Conservation (phyloP, 2,113 vertebrate species). For the Cisticola juncidis region DNA sequence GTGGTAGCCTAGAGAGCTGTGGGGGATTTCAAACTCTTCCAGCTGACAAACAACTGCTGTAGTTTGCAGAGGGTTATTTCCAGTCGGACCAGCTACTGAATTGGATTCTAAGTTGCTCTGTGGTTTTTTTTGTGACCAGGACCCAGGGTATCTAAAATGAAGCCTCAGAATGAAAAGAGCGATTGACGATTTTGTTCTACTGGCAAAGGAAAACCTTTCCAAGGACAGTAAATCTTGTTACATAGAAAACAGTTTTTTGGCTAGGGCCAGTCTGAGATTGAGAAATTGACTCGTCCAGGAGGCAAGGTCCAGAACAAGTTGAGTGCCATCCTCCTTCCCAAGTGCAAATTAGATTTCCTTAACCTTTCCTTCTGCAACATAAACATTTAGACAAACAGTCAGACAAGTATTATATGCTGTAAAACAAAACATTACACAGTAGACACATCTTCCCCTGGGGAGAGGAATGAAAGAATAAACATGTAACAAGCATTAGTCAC, state of each 20-base stretch:
- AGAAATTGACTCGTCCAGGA: neutral
- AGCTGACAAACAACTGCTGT: neutral
- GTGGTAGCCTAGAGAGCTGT: neutral
- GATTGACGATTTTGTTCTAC: neutral
- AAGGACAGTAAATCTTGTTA: neutral
- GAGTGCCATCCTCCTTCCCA: neutral
- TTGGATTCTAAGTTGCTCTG: neutral
- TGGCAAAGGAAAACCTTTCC: neutral
- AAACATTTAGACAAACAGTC: conserved; percentile 48
- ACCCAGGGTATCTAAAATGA: neutral
- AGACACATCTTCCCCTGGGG: conserved; percentile 39
- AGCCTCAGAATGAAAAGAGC: neutral
- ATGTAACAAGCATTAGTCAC: conserved; percentile 47
- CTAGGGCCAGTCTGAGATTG: neutral
- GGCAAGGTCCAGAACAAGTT: neutral
- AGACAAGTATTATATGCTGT: conserved; percentile 37
- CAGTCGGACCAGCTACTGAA: neutral
- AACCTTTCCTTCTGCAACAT: conserved; percentile 41
- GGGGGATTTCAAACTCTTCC: neutral
- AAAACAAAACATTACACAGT: conserved; percentile 43
- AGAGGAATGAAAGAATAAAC: conserved; percentile 43
- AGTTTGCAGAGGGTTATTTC: neutral
- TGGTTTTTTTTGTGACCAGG: neutral
- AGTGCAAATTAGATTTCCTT: conserved; percentile 44
- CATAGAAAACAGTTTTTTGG: neutral